Base-by-base conservation (phyloP, 2,797 vertebrate genomes). In the Myotis planiceps region DNA sequence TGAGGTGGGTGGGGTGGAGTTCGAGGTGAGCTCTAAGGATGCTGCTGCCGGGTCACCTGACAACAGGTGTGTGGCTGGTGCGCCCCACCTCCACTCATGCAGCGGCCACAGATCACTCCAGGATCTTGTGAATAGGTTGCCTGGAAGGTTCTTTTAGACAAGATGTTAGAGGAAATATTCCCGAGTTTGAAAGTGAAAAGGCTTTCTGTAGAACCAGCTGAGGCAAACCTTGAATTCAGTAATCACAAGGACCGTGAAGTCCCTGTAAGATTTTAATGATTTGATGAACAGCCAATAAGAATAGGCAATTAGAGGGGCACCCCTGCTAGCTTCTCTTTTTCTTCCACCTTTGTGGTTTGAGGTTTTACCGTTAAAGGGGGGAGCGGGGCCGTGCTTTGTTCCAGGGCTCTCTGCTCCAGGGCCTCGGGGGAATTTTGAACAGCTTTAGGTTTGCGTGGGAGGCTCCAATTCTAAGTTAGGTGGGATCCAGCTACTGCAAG, bases 261-360 rank as follows among this genome's bases (percentile, higher is more conserved):
- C 84, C 75, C 86, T 84, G 72, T 91, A 95, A 90, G 94, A 76
- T 76, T 95, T 97, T 97, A 96, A 97, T 27, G 88, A 81, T 88
- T 92, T 51, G 82, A 84, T 96, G 96, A 97, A 97, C 84, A 55
- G 45, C 42, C 6, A 9, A 3, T 72, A 92, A 93, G 88, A 97
- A 88, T 78, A 92, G 95, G 95, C 85, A 83, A 55, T 97, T 96
- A 93, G 63, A 92, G 34, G 85, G 74, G 55, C 58, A 18, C 39
- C 96, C 86, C 82, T 88, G 72, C 42, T 82, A 5, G 25, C 85
- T 86, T 88, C 79, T 81, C 65, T 80, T 96, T 96, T 63, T 47
- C 78, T 90, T 81, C 75, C 86, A 97, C 95, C 75, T 95, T 92
- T 94, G 92, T 95, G 96, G 92, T 96, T 97, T 97, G 97, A 96